These are phyloP conservation scores for Cyclopterus lumpus DNA, from an alignment of 2,797 vertebrate species.

Conservation along the genomic window DNA sequence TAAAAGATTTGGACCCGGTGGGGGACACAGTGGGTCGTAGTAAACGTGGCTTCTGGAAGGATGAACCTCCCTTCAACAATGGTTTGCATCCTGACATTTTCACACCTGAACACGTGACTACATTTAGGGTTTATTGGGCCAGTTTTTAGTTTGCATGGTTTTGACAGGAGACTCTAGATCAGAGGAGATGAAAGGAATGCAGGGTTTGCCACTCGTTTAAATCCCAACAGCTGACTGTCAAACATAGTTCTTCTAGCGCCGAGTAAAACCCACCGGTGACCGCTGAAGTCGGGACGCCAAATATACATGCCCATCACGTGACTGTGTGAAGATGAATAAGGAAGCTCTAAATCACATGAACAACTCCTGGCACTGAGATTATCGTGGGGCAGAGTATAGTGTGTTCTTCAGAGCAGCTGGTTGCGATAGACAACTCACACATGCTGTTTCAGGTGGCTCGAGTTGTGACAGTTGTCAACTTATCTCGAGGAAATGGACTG, in stretches of 20 bases:
- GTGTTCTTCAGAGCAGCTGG: constrained; percentile 45
- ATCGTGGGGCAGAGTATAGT: constrained; percentile 45
- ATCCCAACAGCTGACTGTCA: constrained; percentile 75
- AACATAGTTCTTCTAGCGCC: constrained; percentile 67
- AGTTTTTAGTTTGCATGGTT: constrained; percentile 11
- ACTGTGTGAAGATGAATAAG: constrained; percentile 52
- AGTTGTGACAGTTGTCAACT: constrained; percentile 26
- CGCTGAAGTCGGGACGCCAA: constrained; percentile 36
- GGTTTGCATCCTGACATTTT: constrained; percentile 33
- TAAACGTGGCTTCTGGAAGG: constrained; percentile 58
- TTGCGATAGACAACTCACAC: constrained; percentile 30
- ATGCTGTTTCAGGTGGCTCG: constrained; percentile 23
- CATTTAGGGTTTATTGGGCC: constrained; percentile 29
- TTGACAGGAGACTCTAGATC: constrained; percentile 46
- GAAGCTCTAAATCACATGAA: constrained; percentile 55
- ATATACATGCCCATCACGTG: constrained; percentile 53
- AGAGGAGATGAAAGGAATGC: constrained; percentile 35
- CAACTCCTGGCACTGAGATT: constrained; percentile 26
- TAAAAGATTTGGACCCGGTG: constrained; percentile 44
- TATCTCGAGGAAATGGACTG: background rate
- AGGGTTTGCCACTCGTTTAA: constrained; percentile 43
- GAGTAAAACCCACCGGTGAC: constrained; percentile 58
- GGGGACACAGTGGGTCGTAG: constrained; percentile 24
- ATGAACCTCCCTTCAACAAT: constrained; percentile 32
- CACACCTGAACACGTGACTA: constrained; percentile 35